These are phyloP conservation scores for Heterotilapia buettikoferi DNA, from an alignment of 2,113 vertebrate genomes.

Conservation along the genomic window DNA sequence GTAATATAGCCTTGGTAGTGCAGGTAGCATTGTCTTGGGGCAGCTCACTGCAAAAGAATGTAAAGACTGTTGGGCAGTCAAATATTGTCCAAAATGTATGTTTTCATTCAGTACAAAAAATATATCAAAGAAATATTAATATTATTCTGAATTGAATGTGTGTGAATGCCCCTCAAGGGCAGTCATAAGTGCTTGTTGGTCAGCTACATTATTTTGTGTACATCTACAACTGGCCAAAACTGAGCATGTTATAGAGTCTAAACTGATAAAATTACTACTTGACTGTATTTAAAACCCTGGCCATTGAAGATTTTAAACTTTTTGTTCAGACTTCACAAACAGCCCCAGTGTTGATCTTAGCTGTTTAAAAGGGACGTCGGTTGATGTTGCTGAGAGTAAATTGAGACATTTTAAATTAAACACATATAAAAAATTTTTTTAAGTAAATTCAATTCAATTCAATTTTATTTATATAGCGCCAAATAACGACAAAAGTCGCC, in stretches of 20 bases:
- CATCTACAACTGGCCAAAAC: background rate
- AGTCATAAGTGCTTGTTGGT: background rate
- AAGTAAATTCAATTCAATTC: too few species aligned
- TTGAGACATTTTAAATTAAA: background rate
- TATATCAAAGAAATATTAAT: background rate
- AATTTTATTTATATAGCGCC: too few species aligned
- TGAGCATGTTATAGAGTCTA: background rate
- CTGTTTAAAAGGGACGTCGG: background rate
- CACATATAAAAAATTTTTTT: background rate
- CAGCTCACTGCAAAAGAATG: conserved; percentile 17
- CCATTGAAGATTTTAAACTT: background rate
- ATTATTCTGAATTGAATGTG: background rate
- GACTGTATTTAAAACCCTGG: background rate
- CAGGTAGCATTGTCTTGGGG: background rate
- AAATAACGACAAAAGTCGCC: too few species aligned
- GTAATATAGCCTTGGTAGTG: background rate
- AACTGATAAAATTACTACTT: background rate
- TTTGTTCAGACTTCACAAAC: background rate
- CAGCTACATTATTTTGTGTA: background rate
- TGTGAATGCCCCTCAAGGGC: background rate
- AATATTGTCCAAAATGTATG: background rate
- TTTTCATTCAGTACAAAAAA: background rate
- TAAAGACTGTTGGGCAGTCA: conserved; percentile 18
- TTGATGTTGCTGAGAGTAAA: background rate
- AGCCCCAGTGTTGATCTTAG: background rate